phyloP scores from a whole-genome alignment of 1,140 invertebrate genomes.

The Lordiphosa collinella region DNA sequence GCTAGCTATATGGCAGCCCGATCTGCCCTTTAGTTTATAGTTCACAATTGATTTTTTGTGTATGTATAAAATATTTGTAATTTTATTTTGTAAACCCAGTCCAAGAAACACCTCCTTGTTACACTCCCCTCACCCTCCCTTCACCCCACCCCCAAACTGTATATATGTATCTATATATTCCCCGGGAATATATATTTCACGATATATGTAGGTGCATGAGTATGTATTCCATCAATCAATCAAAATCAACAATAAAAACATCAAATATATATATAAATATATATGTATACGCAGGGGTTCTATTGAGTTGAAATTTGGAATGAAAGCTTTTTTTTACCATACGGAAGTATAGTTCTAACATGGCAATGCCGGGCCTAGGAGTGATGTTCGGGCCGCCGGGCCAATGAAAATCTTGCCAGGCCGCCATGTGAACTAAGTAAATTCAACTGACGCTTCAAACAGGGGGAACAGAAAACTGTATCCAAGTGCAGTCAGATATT shows the following conservation, averaged over 20 bases:
- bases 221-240: conserved; percentile 31
- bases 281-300: too few species aligned
- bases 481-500: too few species aligned
- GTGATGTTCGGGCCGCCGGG: too few species aligned
- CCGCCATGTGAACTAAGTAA: too few species aligned
- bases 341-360: too few species aligned
- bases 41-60: conserved; percentile 59
- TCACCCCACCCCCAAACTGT: conserved; percentile 15
- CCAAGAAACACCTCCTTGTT: not conserved
- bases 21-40: conserved; percentile 71
- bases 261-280: too few species aligned
- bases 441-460: too few species aligned
- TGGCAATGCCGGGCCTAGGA: too few species aligned
- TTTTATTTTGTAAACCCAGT: conserved; percentile 47
- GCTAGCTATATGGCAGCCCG: conserved; percentile 67
- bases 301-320: too few species aligned
- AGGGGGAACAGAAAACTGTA: too few species aligned
- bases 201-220: conserved; percentile 9
- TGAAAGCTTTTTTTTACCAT: too few species aligned
- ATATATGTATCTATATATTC: conserved; percentile 19
- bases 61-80: conserved; percentile 51
- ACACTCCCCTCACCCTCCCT: not conserved
- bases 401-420: too few species aligned
- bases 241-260: conserved; percentile 27
- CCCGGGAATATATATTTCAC: conserved; percentile 12